Conservation (phyloP, 2,797 vertebrate genomes). For the Chrysocyon brachyurus region DNA sequence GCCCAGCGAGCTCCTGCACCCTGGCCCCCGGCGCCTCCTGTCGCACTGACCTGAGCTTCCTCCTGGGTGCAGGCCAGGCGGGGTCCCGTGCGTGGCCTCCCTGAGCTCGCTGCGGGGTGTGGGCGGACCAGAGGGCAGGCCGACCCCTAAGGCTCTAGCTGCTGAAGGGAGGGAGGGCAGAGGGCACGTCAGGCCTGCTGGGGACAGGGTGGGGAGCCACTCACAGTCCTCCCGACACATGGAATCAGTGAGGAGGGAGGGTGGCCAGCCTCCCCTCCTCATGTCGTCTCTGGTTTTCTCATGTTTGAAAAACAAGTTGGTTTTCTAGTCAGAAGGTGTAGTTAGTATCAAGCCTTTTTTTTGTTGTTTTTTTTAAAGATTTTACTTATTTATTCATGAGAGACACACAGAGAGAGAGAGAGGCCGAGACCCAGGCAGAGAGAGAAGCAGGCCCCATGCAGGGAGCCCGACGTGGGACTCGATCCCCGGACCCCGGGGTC, state of each 20-base stretch:
- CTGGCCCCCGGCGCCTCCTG: background rate
- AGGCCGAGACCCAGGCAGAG: too few relatives aligned
- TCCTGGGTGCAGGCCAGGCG: background rate
- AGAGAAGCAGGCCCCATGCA: too few relatives aligned
- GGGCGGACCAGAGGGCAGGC: fast-evolving
- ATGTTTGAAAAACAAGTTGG: background rate
- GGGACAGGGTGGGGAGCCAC: background rate
- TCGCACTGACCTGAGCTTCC: background rate
- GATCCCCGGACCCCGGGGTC: too few relatives aligned
- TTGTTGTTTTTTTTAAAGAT: too few relatives aligned
- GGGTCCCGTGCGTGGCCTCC: background rate
- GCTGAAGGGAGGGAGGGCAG: background rate
- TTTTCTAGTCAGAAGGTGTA: background rate
- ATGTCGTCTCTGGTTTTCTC: background rate
- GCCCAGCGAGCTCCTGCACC: background rate
- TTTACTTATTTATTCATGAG: too few relatives aligned
- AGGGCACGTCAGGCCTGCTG: background rate
- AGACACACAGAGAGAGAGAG: too few relatives aligned
- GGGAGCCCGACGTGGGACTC: too few relatives aligned
- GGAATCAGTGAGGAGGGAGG: background rate
- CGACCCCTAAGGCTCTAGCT: background rate
- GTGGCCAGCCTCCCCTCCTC: background rate
- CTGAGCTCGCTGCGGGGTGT: background rate
- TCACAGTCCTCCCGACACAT: background rate
- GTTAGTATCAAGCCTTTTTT: background rate